Evolutionary conservation across 2,113 vertebrate genomes (phyloP).

Genomic region (Pollachius pollachius): DNA sequence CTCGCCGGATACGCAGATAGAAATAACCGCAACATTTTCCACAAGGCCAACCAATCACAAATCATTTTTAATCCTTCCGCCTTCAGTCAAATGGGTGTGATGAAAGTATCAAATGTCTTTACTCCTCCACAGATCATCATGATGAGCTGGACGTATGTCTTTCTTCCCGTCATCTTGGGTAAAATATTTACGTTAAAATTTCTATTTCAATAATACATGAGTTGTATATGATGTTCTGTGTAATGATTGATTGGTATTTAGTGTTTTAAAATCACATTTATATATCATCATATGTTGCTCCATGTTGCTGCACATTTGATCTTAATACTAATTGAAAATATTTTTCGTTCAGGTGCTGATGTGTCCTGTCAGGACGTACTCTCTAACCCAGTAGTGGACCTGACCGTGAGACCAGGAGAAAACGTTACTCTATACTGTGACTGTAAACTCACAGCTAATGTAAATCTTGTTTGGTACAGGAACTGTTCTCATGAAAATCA

Average conservation of each 20-base stretch:
- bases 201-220: neutral
- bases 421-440: conserved; percentile 43
- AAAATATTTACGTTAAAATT: neutral
- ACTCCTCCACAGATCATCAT: neutral
- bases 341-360: neutral
- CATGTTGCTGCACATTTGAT: no score
- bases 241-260: neutral
- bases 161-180: neutral
- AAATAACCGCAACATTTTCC: neutral
- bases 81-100: neutral
- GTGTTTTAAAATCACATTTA: neutral
- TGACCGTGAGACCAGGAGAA: conserved; percentile 32
- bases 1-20: no score
- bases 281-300: no score
- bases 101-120: neutral
- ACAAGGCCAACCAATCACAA: neutral
- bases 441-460: neutral
- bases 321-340: no score
- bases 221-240: neutral
- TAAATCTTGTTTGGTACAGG: conserved; percentile 36
- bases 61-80: no score
- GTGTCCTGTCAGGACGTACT: neutral
- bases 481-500: conserved; percentile 51
- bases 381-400: conserved; percentile 18
- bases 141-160: neutral